Conservation (phyloP, 2,113 vertebrate genomes). For the Pandion haliaetus region DNA sequence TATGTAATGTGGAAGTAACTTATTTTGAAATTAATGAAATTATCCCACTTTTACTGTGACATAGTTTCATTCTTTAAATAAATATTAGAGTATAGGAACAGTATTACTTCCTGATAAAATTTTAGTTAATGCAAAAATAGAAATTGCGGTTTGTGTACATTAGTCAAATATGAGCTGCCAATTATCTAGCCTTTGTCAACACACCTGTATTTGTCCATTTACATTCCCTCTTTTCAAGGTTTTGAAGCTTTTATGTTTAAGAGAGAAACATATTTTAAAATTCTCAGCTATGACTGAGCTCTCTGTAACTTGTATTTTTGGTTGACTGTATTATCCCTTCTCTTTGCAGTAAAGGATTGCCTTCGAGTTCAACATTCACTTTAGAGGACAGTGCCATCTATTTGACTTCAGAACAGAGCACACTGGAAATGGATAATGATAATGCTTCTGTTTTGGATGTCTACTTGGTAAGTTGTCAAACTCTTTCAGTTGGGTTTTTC, state of each 20-base stretch:
- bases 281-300: background rate
- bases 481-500: background rate
- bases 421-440: constrained; percentile 86
- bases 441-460: constrained; percentile 91
- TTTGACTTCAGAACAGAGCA: constrained; percentile 89
- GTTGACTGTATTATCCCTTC: background rate
- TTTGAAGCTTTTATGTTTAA: background rate
- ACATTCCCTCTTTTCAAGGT: background rate
- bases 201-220: background rate
- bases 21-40: background rate
- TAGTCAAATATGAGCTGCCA: background rate
- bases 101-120: background rate
- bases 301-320: background rate
- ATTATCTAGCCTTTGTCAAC: background rate
- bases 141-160: background rate
- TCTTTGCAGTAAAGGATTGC: constrained; percentile 81
- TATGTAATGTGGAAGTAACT: background rate
- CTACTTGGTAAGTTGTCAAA: constrained; percentile 85
- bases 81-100: background rate
- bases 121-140: background rate
- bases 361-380: constrained; percentile 90
- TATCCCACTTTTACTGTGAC: background rate
- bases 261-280: background rate
- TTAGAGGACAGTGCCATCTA: constrained; percentile 95
- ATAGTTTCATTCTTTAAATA: background rate